Conservation (phyloP, 2,113 vertebrate genomes). For the Rhabdornis inornatus region DNA sequence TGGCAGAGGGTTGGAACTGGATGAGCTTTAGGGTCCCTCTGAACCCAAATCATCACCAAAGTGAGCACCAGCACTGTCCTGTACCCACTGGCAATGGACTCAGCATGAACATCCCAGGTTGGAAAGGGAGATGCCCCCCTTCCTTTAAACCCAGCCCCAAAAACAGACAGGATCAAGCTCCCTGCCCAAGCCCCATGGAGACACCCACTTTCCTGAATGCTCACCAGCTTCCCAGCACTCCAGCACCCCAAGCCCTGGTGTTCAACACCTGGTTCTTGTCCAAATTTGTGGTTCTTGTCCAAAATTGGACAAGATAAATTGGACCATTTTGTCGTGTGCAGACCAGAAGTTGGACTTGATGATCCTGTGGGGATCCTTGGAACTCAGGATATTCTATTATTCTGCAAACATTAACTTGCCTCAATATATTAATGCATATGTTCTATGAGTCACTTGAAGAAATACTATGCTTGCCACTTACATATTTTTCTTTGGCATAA, state of each 20-base stretch:
- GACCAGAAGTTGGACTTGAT: no score
- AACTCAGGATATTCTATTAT: background rate
- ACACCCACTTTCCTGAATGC: no score
- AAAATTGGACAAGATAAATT: background rate
- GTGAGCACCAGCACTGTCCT: background rate
- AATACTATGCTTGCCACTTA: accelerated
- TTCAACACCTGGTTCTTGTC: background rate
- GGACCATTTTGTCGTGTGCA: background rate
- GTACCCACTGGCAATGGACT: background rate
- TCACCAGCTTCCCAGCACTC: background rate
- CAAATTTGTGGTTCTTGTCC: background rate
- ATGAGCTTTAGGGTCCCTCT: background rate
- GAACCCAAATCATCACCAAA: background rate
- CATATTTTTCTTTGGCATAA: background rate
- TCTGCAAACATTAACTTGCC: background rate
- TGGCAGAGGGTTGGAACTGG: background rate
- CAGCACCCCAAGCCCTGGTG: background rate
- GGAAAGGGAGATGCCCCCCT: background rate
- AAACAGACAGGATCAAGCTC: background rate
- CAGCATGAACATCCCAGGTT: accelerated
- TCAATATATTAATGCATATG: accelerated
- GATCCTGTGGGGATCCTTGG: background rate
- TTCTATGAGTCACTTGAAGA: background rate
- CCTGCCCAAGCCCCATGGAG: background rate
- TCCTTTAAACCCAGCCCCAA: background rate